Evolutionary conservation across 2,888 invertebrate species (phyloP), one percentile per base, ranked within the genome.

Genomic region (Galerucella pusilla): DNA sequence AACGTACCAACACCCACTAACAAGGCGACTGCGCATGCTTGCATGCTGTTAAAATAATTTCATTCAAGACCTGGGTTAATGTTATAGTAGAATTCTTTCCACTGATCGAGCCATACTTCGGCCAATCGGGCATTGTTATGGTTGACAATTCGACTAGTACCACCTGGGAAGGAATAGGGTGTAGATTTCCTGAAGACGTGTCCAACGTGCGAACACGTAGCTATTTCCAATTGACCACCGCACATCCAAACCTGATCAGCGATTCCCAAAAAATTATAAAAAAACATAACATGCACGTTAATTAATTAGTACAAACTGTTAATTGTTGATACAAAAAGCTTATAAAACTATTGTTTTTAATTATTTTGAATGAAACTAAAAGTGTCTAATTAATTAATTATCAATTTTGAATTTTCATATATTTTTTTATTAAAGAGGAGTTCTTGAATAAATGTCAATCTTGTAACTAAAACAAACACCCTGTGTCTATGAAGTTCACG

Each of bases 41-140:
- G 45, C 76, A 76, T 73, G 76, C 74, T 76, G 76, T 76, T 76
- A 74, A 68, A 66, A 64, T 35, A 65, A 54, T 66, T 20, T 71
- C 65, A 74, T 68, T 65, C 71, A 67, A 75, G 74, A 97, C 97
- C 97, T 94, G 97, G 97, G 91, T 97, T 97, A 91, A 97, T 96
- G 91, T 95, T 96, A 94, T 96, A 97, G 94, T 97, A 97, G 94
- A 98, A 97, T 88, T 96, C 95, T 92, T 97, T 97, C 95, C 98
- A 98, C 87, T 98, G 97, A 91, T 99, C 99, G 90, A 99, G 94
- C 99, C 99, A 99, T 85, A 99, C 99, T 89, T 98, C 97, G 81
- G 97, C 98, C 86, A 98, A 94, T 84, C 99, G 93, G 88, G 97
- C 97, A 90, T 98, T 97, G 93, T 99, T 99, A 91, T 97, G 97